Evolutionary conservation across 2,888 invertebrate genomes (phyloP).

Genomic region (Polydesmus complanatus): DNA sequence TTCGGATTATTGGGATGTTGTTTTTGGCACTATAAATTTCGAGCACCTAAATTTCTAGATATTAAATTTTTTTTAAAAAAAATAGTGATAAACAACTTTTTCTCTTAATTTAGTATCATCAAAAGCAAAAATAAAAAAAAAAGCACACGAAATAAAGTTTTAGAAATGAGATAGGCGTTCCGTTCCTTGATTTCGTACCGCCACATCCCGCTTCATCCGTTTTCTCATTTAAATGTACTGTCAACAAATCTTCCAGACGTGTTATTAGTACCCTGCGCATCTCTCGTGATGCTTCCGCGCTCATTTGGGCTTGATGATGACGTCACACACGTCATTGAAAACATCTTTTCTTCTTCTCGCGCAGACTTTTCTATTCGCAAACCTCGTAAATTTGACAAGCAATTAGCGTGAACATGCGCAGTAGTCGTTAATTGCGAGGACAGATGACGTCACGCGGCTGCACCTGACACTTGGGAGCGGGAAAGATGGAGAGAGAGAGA

Average conservation of each 20-base stretch:
- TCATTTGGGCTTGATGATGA: neutral
- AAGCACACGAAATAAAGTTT: too few species aligned
- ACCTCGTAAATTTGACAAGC: neutral
- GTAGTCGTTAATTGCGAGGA: neutral
- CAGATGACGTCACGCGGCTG: neutral
- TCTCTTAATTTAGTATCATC: too few species aligned
- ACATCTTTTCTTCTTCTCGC: neutral
- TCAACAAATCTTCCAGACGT: neutral
- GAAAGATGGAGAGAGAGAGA: too few species aligned
- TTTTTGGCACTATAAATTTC: too few species aligned
- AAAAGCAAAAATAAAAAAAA: too few species aligned
- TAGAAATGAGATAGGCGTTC: too few species aligned
- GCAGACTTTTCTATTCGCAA: neutral
- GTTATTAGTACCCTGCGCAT: neutral
- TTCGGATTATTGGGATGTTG: too few species aligned
- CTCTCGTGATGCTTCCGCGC: neutral
- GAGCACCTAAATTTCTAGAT: too few species aligned
- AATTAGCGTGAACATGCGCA: neutral
- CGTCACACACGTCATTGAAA: neutral
- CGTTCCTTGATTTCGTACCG: neutral
- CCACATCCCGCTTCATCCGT: neutral
- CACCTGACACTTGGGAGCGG: neutral
- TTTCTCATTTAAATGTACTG: neutral
- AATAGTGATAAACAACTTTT: too few species aligned
- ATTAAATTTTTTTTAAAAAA: too few species aligned